A percentile compares a stretch with the other conserved stretches of the same genome.
These are phyloP conservation scores for Ispidina lecontei DNA, from an alignment of 2,797 vertebrate species.

Conservation along the genomic window DNA sequence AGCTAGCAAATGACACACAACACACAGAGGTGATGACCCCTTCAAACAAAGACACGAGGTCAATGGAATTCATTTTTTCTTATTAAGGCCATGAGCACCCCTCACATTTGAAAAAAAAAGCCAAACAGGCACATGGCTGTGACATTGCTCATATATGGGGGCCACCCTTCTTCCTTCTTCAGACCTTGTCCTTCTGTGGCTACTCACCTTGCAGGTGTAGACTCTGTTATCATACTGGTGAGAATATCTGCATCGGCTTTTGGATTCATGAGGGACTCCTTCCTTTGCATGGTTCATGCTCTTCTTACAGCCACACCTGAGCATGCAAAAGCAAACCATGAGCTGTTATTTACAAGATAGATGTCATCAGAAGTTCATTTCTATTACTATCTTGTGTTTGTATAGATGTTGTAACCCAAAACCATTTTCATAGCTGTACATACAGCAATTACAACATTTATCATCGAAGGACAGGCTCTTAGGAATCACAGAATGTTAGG, in stretches of 20 bases:
- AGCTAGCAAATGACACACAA: background rate
- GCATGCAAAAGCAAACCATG: constrained; percentile 17
- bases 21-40: too few species aligned
- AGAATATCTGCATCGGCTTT: constrained; percentile 94
- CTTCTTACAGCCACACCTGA: constrained; percentile 93
- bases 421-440: background rate
- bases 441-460: background rate
- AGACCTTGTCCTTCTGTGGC: background rate
- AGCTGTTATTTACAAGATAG: background rate
- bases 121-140: too few species aligned
- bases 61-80: too few species aligned
- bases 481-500: background rate
- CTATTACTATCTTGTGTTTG: background rate
- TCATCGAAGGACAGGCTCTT: background rate
- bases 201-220: constrained; percentile 94
- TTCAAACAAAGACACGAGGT: too few species aligned
- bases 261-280: constrained; percentile 89
- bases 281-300: constrained; percentile 99
- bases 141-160: too few species aligned
- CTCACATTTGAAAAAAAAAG: background rate
- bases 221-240: constrained; percentile 96
- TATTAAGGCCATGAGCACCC: too few species aligned
- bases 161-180: background rate
- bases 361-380: background rate
- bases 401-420: background rate